phyloP scores from a whole-genome alignment of 2,113 vertebrate genomes.

The Crotophaga sulcirostris region DNA sequence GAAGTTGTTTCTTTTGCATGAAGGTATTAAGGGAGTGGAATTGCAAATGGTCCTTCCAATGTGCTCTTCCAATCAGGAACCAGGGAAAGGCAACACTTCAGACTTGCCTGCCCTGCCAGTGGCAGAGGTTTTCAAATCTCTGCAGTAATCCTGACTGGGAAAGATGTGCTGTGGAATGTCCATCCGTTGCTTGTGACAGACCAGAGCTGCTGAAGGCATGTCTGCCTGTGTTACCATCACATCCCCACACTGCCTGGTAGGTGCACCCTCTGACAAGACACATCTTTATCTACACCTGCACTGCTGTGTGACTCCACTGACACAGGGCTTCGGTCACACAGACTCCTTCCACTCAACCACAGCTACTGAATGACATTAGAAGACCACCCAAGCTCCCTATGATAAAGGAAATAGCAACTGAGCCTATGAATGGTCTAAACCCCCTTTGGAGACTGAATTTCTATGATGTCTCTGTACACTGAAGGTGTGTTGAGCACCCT shows the following conservation, averaged over 20 bases:
- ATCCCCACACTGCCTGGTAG: no score
- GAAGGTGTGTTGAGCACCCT: not conserved
- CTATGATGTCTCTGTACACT: no score
- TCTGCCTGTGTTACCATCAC: not conserved
- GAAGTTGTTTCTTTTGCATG: not conserved
- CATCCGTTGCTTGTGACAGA: not conserved
- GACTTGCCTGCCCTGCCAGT: not conserved
- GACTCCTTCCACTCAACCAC: not conserved
- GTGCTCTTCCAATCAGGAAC: not conserved
- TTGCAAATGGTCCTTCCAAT: not conserved
- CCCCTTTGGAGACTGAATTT: not conserved
- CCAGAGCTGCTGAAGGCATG: not conserved
- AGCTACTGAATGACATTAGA: rapidly evolving
- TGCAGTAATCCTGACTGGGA: not conserved
- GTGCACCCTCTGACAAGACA: not conserved
- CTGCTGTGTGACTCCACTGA: no score
- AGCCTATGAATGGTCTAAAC: not conserved
- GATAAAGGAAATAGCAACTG: not conserved
- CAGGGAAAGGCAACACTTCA: not conserved
- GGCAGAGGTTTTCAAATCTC: not conserved
- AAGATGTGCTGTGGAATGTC: not conserved
- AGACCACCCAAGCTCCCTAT: no score
- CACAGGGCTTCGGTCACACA: not conserved
- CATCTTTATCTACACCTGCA: not conserved
- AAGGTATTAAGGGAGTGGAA: not conserved